Evolutionary conservation across 37 sponge, comb jelly and placozoan species (phyloP), one percentile per base, ranked within the genome.

Genomic region (Hormiphora californensis): DNA sequence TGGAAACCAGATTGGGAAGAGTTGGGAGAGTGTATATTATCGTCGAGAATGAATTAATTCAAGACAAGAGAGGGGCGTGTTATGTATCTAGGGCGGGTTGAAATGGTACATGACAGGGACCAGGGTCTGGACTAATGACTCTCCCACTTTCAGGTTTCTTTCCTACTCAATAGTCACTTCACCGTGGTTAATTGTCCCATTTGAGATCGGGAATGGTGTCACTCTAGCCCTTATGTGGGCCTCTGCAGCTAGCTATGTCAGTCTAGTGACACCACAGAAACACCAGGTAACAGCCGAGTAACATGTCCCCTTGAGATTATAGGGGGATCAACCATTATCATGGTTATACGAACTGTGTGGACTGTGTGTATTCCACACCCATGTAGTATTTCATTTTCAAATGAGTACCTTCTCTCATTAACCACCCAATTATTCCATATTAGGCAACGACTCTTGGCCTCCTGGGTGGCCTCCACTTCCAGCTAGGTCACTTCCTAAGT

Each of bases 151-250:
- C 67, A 65, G 67, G 37, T 65, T 65, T 38, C 28, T 65, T 35
- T 65, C 67, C 67, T 65, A 65, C 37, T 65, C 67, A 2, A 65
- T 65, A 35, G 35, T 65, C 3, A 36, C 67, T 33, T 15, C 32
- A 33, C 67, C 67, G 37, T 65, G 67, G 67, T 65, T 65, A 39
- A 33, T 65, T 15, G 67, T 65, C 1, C 67, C 67, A 19, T 65
- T 65, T 33, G 67, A 65, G 67, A 65, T 65, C 5, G 67, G 67
- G 28, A 65, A 65, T 65, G 67, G 67, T 7, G 67, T 65, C 4
- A 65, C 67, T 3, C 28, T 65, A 17, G 67, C 37, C 4, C 37
- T 65, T 21, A 65, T 65, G 67, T 65, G 67, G 67, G 33, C 67
- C 1, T 11, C 67, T 36, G 67, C 67, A 32, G 67, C 67, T 17